Evolutionary conservation across 2,797 vertebrate species (phyloP), one percentile per base, ranked within the genome.

Genomic region (Tamandua tetradactyla): DNA sequence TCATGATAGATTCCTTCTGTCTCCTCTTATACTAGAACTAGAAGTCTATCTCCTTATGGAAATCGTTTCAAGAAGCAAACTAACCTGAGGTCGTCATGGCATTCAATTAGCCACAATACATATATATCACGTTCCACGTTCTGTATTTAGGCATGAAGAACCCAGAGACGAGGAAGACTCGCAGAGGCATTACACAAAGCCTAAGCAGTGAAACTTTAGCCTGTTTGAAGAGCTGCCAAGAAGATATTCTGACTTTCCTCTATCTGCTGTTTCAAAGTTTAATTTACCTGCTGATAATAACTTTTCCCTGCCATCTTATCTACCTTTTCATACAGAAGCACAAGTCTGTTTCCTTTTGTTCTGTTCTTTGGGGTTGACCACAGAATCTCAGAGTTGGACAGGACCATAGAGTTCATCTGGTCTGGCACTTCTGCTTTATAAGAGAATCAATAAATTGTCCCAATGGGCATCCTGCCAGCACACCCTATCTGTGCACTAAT

Each of bases 181-280:
- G n/a, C 40, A 76, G 66, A 64, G 27, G 30, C 37, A 35, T 66
- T 81, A 55, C 52, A 44, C 37, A 10, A 57, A 72, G 74, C 30
- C 4, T 27, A 42, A 1, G 14, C 8, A 35, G 5, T 32, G 71
- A 84, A 17, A 52, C 14, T 76, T 90, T 9, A 30, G 4, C n/a
- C n/a, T 82, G 37, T 84, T 78, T 42, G 44, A 90, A 72, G 47
- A 7, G 10, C 5, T 42, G 3, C 27, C 71, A 62, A 32, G 61
- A 72, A 88, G 52, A 14, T 44, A 82, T 61, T 88, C 91, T 94
- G 62, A 52, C 40, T 86, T 92, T 79, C n/a, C 3, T 90, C 32
- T 13, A 22, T 17, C 35, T 37, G 27, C 20, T 83, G 32, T 75
- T 84, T 8, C 61, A 91, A 82, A 90, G 42, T 91, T 84, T 57